phyloP scores from a whole-genome alignment of 1,140 invertebrate species.

The Eumeta japonica region DNA sequence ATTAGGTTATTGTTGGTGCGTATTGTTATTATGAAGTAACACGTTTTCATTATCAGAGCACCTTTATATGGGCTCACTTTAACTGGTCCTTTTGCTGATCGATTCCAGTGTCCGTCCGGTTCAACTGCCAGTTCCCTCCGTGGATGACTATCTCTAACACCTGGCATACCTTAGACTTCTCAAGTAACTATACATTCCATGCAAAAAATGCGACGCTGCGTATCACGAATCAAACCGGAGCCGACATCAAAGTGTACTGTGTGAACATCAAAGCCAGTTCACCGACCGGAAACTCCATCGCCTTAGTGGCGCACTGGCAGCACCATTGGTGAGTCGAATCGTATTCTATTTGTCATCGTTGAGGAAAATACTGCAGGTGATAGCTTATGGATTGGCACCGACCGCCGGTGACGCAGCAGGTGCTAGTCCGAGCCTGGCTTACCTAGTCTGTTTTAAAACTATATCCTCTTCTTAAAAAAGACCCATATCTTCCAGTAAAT shows the following conservation, averaged over 20 bases:
- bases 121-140: conserved; percentile 66
- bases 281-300: conserved; percentile 56
- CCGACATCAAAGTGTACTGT: conserved; percentile 65
- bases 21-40: too few species aligned
- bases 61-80: too few species aligned
- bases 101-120: conserved; percentile 59
- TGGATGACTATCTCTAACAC: conserved; percentile 68
- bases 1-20: too few species aligned
- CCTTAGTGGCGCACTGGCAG: conserved; percentile 60
- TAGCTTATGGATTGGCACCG: neutral
- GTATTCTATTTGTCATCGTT: neutral
- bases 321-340: conserved; percentile 45
- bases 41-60: too few species aligned
- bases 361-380: neutral
- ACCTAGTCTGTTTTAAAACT: neutral
- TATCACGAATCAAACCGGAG: conserved; percentile 60
- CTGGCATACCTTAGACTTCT: conserved; percentile 72
- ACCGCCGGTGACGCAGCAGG: neutral
- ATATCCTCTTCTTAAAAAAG: too few species aligned
- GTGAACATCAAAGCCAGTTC: conserved; percentile 61
- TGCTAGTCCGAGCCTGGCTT: neutral
- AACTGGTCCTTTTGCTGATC: too few species aligned
- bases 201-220: conserved; percentile 65
- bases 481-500: too few species aligned
- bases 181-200: conserved; percentile 65